phyloP scores from a whole-genome alignment of 1,140 invertebrate species.

The Drosophila funebris region DNA sequence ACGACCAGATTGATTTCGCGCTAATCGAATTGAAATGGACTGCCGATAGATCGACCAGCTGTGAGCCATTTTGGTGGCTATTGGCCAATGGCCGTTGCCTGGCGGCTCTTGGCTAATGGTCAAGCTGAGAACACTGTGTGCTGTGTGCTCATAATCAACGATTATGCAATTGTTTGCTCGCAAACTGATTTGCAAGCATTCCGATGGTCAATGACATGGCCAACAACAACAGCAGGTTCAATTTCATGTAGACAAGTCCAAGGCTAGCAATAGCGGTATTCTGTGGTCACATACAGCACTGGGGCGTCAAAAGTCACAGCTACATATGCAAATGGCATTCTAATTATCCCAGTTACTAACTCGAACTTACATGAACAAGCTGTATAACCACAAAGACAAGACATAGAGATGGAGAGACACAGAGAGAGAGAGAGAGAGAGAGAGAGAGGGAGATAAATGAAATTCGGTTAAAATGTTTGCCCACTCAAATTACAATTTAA shows the following conservation, averaged over 20 bases:
- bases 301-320: slow-evolving; percentile 64
- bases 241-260: slow-evolving; percentile 33
- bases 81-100: not conserved
- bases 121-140: slow-evolving; percentile 18
- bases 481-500: slow-evolving; percentile 82
- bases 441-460: slow-evolving; percentile 22
- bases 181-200: slow-evolving; percentile 67
- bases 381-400: no score
- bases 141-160: slow-evolving; percentile 38
- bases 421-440: not conserved
- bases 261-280: slow-evolving; percentile 18
- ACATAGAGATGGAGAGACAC: not conserved
- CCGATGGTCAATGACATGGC: slow-evolving; percentile 32
- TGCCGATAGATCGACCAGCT: slow-evolving; percentile 15
- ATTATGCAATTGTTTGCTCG: slow-evolving; percentile 64
- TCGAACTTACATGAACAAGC: slow-evolving; percentile 54
- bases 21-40: slow-evolving; percentile 52
- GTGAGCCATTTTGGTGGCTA: slow-evolving; percentile 17
- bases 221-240: slow-evolving; percentile 39
- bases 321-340: slow-evolving; percentile 56
- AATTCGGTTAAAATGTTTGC: slow-evolving; percentile 77
- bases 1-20: slow-evolving; percentile 47
- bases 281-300: slow-evolving; percentile 40
- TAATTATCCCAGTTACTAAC: slow-evolving; percentile 64
- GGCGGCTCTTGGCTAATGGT: not conserved